A percentile compares a stretch with the other conserved stretches of the same genome.
Conservation (phyloP, 2,797 vertebrate species). For the Champsocephalus esox region DNA sequence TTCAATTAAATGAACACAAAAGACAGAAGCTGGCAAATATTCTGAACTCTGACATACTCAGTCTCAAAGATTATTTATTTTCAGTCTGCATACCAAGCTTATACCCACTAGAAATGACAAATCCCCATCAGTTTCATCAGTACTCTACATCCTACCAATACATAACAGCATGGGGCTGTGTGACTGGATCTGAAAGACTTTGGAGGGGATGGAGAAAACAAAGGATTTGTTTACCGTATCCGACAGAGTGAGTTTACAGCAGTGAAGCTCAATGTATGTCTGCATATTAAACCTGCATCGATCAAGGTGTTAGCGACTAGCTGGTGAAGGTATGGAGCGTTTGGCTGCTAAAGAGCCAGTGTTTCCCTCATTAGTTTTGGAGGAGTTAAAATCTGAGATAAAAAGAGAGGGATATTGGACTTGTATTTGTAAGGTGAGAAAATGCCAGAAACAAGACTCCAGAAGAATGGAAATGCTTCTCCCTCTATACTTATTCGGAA, state of each 20-base stretch:
- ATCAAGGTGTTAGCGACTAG: not conserved
- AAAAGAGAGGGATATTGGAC: not conserved
- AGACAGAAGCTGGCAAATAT: conserved; percentile 30
- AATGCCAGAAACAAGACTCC: not conserved
- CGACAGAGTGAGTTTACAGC: not conserved
- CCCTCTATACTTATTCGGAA: not conserved
- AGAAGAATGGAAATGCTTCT: conserved; percentile 3
- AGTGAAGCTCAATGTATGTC: not conserved
- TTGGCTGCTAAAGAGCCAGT: not conserved
- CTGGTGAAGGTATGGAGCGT: not conserved
- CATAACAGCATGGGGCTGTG: conserved; percentile 20
- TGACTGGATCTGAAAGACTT: conserved; percentile 15
- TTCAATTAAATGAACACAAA: conserved; percentile 61
- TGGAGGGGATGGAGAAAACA: conserved; percentile 29
- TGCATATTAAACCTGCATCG: conserved; percentile 8
- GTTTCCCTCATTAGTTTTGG: not conserved
- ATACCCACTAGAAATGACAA: conserved; percentile 27
- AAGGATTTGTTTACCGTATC: conserved; percentile 13
- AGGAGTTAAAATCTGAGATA: not conserved
- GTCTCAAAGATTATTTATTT: conserved; percentile 40
- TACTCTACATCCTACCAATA: conserved; percentile 9
- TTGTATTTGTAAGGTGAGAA: not conserved
- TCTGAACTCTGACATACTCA: conserved; percentile 31
- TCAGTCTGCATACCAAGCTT: conserved; percentile 16
- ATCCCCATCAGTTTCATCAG: conserved; percentile 38